Base-by-base conservation (phyloP, 2,888 invertebrate species). In the Eutolmus rufibarbis region DNA sequence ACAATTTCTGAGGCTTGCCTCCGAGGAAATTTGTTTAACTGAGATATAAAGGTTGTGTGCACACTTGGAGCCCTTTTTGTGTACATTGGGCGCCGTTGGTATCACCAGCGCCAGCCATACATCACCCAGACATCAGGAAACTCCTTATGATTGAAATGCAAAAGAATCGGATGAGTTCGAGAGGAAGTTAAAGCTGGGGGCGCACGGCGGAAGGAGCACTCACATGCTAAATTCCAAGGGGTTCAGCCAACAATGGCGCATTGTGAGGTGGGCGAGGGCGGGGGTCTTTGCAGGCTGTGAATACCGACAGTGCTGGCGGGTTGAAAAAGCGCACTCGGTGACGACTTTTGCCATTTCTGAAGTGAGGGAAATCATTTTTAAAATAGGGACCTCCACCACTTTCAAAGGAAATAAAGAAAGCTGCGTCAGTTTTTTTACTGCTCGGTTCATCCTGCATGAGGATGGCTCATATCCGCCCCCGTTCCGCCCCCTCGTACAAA, bases 131-230 rank as follows among this genome's bases (percentile, higher is more conserved):
- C 51, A 87, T 87, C 88, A 88, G 88, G 87, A 88, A 87, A 77
- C 85, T 88, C 78, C 87, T 81, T 74, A 78, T 87, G 88, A 88
- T 88, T 88, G 88, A 88, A 88, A 88, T 88, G 87, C 88, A 88
- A 87, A 87, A 86, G 87, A 79, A 87, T 85, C 87, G 85, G 77
- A 81, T 86, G 86, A 86, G 76, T 86, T 86, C 82, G 86, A 86
- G 82, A 82, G 56, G 85, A 74, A 31, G 76, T 56, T 87, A 66
- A 78, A 57, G 34, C 57, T 79, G 79, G 12, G 43, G 74, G 82
- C 31, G 74, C 51, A 82, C 78, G 66, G 40, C 43, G 82, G 81
- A 76, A 82, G 43, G 77, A 78, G 66, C 23, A 76, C 56, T 66
- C 87, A 74, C 43, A 85, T 81, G 43, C 40, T 31, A 79, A 86